These are phyloP conservation scores for Drosophila rhopaloa DNA, from an alignment of 1,140 invertebrate genomes.

Conservation along the genomic window DNA sequence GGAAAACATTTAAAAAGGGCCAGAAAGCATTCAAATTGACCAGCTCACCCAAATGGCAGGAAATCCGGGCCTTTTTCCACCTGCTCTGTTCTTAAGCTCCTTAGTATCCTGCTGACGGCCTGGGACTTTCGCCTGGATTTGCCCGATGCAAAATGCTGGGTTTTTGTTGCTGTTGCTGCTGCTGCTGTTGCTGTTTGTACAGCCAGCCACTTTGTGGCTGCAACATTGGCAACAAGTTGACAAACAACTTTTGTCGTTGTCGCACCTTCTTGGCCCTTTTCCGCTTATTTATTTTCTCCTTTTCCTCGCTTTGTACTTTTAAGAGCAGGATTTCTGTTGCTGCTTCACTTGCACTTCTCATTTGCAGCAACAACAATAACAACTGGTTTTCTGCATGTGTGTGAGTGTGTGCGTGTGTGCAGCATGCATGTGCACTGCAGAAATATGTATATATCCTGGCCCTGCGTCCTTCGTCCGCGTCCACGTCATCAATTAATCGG, in stretches of 20 bases:
- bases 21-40: neutral
- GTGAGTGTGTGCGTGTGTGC: constrained; percentile 24
- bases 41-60: neutral
- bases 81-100: constrained; percentile 7
- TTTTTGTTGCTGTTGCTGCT: constrained; percentile 11
- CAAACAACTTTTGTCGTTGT: constrained; percentile 84
- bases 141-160: constrained; percentile 26
- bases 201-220: constrained; percentile 77
- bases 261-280: constrained; percentile 44
- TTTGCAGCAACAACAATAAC: constrained; percentile 35
- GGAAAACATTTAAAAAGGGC: neutral
- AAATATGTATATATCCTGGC: constrained; percentile 44
- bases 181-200: constrained; percentile 56
- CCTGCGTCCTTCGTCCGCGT: constrained; percentile 43
- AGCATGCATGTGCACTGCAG: constrained; percentile 53
- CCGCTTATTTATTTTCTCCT: constrained; percentile 32
- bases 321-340: constrained; percentile 52
- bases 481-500: constrained; percentile 69
- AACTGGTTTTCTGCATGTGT: constrained; percentile 45
- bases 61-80: constrained; percentile 1
- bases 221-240: constrained; percentile 84
- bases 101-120: constrained; percentile 33
- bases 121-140: constrained; percentile 30
- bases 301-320: constrained; percentile 39
- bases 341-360: constrained; percentile 45